phyloP scores from a whole-genome alignment of 2,797 vertebrate species.

The Garrulus glandarius region DNA sequence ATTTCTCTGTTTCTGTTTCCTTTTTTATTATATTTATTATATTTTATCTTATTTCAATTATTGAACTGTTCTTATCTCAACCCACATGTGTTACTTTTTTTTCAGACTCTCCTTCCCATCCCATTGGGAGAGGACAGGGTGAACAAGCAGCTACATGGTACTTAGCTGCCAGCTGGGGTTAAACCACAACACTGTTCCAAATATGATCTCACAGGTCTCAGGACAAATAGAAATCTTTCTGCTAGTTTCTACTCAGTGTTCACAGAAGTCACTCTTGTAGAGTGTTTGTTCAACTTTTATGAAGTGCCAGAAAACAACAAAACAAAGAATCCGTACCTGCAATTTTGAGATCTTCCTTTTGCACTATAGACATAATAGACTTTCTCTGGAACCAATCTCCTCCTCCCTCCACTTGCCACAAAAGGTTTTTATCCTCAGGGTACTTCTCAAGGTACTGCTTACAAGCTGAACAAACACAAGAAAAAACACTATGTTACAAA shows the following conservation, averaged over 20 bases:
- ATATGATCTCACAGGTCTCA: background rate
- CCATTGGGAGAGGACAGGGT: background rate
- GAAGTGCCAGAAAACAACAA: background rate
- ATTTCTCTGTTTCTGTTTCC: background rate
- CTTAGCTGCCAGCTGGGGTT: background rate
- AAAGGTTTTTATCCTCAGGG: slow-evolving; percentile 77
- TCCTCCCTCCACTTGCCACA: slow-evolving; percentile 85
- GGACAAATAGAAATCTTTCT: background rate
- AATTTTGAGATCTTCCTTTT: slow-evolving; percentile 57
- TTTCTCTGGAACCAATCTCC: slow-evolving; percentile 81
- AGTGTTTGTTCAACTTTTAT: background rate
- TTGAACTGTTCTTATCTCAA: background rate
- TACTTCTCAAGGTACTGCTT: slow-evolving; percentile 82
- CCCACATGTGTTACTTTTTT: background rate
- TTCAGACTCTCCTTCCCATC: background rate
- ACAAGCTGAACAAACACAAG: slow-evolving; percentile 78
- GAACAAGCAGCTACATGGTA: background rate
- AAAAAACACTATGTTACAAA: background rate
- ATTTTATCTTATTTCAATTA: background rate
- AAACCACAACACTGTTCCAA: background rate
- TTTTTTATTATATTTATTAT: background rate
- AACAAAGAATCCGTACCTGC: slow-evolving; percentile 68
- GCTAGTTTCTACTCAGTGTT: background rate
- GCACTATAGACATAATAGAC: slow-evolving; percentile 71
- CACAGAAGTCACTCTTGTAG: background rate